Conservation (phyloP, 2,113 vertebrate genomes). For the Ivindomyrus marchei region DNA sequence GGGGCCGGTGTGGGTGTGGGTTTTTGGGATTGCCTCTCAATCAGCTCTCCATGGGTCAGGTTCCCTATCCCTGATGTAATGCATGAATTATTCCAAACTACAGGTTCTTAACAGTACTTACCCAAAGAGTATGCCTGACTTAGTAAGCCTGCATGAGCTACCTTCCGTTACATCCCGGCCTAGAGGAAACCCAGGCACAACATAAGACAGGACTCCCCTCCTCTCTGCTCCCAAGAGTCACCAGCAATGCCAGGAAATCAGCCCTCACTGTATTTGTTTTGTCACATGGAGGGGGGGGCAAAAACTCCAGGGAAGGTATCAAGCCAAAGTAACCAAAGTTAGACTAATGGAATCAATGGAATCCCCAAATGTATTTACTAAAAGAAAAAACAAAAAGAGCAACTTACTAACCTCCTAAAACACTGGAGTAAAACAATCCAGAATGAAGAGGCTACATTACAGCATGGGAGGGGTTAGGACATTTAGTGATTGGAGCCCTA, state of each 20-base stretch:
- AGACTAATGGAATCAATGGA: not conserved
- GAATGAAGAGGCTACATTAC: not conserved
- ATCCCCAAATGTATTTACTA: not conserved
- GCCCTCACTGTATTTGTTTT: not conserved
- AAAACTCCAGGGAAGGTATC: not conserved
- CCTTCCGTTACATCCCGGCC: not conserved
- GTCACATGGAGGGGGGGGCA: no score
- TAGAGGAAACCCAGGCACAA: not conserved
- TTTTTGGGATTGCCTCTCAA: not conserved
- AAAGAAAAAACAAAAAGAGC: not conserved
- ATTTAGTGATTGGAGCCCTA: no score
- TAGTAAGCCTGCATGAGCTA: not conserved
- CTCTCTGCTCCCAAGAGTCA: not conserved
- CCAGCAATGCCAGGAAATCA: not conserved
- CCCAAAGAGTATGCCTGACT: not conserved
- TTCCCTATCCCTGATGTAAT: not conserved
- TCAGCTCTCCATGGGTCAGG: not conserved
- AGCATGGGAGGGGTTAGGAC: no score
- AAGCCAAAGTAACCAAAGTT: not conserved
- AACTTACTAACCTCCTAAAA: not conserved
- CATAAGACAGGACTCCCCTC: not conserved
- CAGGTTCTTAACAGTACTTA: not conserved
- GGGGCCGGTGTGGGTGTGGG: no score
- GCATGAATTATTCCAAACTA: not conserved
- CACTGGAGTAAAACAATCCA: not conserved